Base-by-base conservation (phyloP, 92 coral and sea anemone genomes). In the Phenganax marumi region DNA sequence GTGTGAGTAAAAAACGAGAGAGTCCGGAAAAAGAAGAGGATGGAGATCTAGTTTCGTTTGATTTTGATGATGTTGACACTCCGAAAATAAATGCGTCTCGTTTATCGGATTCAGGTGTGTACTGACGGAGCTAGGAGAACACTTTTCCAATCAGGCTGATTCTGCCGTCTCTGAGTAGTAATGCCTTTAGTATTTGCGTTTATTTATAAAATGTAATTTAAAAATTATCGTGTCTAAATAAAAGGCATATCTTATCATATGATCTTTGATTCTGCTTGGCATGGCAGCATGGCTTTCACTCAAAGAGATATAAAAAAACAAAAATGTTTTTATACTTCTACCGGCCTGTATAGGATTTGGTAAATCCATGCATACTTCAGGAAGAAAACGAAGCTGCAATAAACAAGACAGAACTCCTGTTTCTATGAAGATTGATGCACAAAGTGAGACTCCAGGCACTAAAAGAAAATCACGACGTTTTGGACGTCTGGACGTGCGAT, bases 401-500 rank as follows among this genome's bases (percentile, higher is more conserved):
- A 21, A 24, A 24, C 65, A 43, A 75, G 66, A 75, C 26, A 46
- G 18, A 16, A 76, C 81, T 5, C 81, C 81, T 1, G 68, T 50
- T 12, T 43, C 68, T 24, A 17, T 14, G 50, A 76, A 48, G 68
- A 55, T 51, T 54, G 53, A 25, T 39, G 26, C 62, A 57, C 81
- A 22, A 56, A 47, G 26, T 26, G 25, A 76, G 17, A 76, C 68
- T 18, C 68, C 81, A 14, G 68, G 81, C 0, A 18, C 17, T 24
- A 25, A 12, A 66, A 22, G 68, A 62, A 76, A 39, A 43, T 26
- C 53, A 12, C 50, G 81, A 76, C 81, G 69, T 17, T 57, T 76
- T 23, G 81, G 81, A 23, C 50, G 81, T 18, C 68, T 76, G 55
- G 68, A 55, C 33, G 54, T 76, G 56, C 72, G 43, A 49, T 23